phyloP scores from a whole-genome alignment of 2,888 invertebrate species.

The Brenthis ino region DNA sequence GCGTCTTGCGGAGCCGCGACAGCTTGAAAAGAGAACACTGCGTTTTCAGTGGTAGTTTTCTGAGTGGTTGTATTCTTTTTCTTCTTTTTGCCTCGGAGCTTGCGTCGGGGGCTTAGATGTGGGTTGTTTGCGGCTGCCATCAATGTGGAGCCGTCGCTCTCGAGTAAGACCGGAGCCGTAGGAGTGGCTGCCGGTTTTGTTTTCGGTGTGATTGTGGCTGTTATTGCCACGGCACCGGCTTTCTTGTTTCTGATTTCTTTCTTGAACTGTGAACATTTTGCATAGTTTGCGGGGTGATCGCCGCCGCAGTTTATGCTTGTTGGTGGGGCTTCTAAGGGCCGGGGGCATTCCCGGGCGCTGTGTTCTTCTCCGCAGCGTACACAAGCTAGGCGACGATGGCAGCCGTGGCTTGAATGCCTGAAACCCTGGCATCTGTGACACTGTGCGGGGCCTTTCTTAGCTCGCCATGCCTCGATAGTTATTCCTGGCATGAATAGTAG shows the following conservation, averaged over 20 bases:
- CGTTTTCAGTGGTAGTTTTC: not conserved
- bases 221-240: not conserved
- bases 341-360: too few species aligned
- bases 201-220: not conserved
- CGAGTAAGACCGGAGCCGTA: not conserved
- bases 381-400: not conserved
- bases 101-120: not conserved
- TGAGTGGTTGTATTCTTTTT: not conserved
- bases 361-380: not conserved
- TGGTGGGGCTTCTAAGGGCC: not conserved
- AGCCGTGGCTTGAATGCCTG: not conserved
- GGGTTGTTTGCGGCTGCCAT: not conserved
- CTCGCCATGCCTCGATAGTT: not conserved
- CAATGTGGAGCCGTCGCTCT: not conserved
- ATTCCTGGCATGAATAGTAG: not conserved
- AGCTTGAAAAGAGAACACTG: not conserved
- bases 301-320: not conserved
- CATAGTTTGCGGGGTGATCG: not conserved
- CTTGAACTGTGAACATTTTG: not conserved
- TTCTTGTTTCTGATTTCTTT: not conserved
- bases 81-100: not conserved
- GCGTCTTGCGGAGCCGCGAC: not conserved
- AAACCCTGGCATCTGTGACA: conserved; percentile 2
- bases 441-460: not conserved
- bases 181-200: not conserved